phyloP scores from a whole-genome alignment of 2,888 invertebrate genomes.

The Acleris literana region DNA sequence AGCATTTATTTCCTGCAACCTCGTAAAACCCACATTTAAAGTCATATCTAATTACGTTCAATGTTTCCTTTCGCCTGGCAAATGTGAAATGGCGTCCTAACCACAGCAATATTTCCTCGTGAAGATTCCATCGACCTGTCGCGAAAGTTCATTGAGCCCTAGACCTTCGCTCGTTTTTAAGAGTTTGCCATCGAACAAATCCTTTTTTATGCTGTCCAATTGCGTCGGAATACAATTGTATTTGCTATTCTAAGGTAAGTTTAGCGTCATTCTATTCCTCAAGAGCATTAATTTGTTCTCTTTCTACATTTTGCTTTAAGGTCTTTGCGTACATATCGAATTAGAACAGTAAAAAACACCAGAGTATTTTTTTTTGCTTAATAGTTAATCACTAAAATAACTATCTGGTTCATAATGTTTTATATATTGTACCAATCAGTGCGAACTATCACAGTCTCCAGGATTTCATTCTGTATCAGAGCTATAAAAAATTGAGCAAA shows the following conservation, averaged over 20 bases:
- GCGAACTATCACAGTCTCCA: too few relatives aligned
- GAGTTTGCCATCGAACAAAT: not conserved
- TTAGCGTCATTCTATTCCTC: constrained; percentile 1
- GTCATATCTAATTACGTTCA: too few relatives aligned
- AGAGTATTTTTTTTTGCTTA: too few relatives aligned
- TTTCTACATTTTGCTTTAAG: not conserved
- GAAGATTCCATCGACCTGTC: constrained; percentile 4
- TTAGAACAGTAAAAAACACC: too few relatives aligned
- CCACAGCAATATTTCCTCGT: not conserved
- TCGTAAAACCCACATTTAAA: too few relatives aligned
- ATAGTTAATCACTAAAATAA: too few relatives aligned
- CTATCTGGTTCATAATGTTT: too few relatives aligned
- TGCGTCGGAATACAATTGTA: not conserved
- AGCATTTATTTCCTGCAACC: too few relatives aligned
- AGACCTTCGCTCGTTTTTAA: not conserved
- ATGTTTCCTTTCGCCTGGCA: too few relatives aligned
- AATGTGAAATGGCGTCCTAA: not conserved
- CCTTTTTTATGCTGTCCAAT: not conserved
- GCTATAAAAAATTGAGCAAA: too few relatives aligned
- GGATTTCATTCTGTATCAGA: too few relatives aligned
- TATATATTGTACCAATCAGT: too few relatives aligned
- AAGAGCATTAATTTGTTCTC: constrained; percentile 17
- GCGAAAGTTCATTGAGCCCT: constrained; percentile 1
- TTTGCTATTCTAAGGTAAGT: not conserved
- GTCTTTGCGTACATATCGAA: not conserved